Base-by-base conservation (phyloP, 1,140 invertebrate species). In the Apis laboriosa region DNA sequence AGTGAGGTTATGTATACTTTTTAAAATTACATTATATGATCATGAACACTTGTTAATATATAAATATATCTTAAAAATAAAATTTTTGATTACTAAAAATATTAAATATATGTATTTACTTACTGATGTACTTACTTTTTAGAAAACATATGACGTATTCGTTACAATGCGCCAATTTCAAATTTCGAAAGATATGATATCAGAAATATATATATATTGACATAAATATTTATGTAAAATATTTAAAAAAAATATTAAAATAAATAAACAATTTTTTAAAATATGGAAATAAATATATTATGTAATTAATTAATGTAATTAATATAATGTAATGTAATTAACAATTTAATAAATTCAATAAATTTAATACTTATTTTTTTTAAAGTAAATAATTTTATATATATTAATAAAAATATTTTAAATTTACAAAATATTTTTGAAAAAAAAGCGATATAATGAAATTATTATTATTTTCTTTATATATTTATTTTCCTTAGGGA, bases 401-500 rank as follows among this genome's bases (percentile, higher is more conserved):
- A 4, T 4, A 58, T 8, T 9, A 34, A 12, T 21, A 12, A 76
- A 49, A 34, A 15, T 79, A 58, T 2, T 9, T 28, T 67, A 66
- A 43, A 7, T 43, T 43, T 43, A 43, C 4, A 43, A 43, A 43
- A 43, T 43, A 43, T 43, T 43, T 43, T 43, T 43, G 34, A 43
- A 43, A 43, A 43, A 43, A 43, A 43, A 43, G 34, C 34, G 5
- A 15, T 61, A 67, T 51, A 61, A 4, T n/a, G 11, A 68, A 78
- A 78, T 43, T 43, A 43, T 43, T 43, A 43, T 43, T 43, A 43
- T 43, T 43, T 43, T 43, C 34, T 43, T 43, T 43, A 43, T 43
- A 43, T 43, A 43, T 7, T 43, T 43, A 43, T 43, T 5, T 86
- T 85, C 93, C 93, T 19, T 90, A 98, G 98, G 92, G 96, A 97